These are phyloP conservation scores for Gymnothorax javanicus DNA, from an alignment of 2,797 vertebrate species.

Conservation along the genomic window DNA sequence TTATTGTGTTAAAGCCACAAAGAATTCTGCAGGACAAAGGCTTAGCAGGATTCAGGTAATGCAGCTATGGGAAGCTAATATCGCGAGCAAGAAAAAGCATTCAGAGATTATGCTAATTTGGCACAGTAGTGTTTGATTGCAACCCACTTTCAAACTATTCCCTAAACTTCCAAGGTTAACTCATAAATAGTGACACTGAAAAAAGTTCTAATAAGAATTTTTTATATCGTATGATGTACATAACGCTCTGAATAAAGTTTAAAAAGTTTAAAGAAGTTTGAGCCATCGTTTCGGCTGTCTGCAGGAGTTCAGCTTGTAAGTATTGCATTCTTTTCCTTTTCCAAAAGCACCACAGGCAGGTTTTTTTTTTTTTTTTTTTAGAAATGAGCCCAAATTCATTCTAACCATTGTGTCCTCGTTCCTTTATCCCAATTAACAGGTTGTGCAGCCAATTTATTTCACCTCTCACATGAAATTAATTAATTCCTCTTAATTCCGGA, in stretches of 20 bases:
- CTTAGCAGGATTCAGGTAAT: conserved; percentile 42
- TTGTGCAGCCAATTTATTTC: neutral
- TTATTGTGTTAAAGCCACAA: conserved; percentile 62
- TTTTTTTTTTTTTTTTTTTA: neutral
- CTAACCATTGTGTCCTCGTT: neutral
- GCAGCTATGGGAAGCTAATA: conserved; percentile 44
- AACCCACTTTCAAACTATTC: neutral
- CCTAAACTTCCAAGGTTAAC: neutral
- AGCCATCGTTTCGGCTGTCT: neutral
- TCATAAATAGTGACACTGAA: neutral
- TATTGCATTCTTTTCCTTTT: neutral
- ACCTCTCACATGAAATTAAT: neutral
- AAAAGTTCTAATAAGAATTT: neutral
- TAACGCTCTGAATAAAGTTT: neutral
- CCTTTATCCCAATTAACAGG: neutral
- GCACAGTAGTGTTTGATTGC: neutral
- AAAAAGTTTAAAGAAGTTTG: neutral
- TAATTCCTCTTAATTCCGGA: neutral
- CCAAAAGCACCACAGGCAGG: neutral
- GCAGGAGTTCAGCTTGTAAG: neutral
- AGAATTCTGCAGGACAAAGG: conserved; percentile 45
- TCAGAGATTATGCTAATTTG: neutral
- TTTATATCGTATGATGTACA: neutral
- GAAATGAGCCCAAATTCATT: neutral
- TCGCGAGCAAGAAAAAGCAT: neutral